Evolutionary conservation across 2,888 invertebrate species (phyloP), one percentile per base, ranked within the genome.

Genomic region (Melieria picta): DNA sequence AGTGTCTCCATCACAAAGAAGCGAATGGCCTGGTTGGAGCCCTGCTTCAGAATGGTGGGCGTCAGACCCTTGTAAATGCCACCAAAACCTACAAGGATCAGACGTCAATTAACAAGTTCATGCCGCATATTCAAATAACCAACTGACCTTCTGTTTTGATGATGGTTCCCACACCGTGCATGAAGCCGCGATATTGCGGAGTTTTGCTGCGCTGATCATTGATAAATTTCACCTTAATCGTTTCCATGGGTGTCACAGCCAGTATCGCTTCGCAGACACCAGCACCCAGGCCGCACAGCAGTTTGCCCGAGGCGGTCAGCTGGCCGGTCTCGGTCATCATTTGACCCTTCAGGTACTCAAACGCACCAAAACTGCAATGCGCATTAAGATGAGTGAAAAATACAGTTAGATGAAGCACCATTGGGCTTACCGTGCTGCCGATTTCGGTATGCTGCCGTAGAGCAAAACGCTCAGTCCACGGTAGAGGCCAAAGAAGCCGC

Each of bases 181-280:
- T 91, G 88, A 99, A 99, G 3, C 99, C 99, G 80, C 90, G 92
- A 83, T 92, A 99, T 86, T 93, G 90, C 4, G 99, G 99, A 82
- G 96, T 95, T 62, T 92, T 91, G 78, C 94, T 93, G 74, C 96
- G 90, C 89, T 97, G 97, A 87, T 99, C 99, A 85, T 99, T 97
- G 82, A 99, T 99, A 85, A 99, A 99, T 89, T 99, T 99, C 43
- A 99, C 98, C 89, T 99, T 99, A 67, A 99, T 91, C 0, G 99
- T 99, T 87, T 99, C 99, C 99, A 99, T 99, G 9, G 99, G 99
- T 0, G 99, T 99, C 3, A 99, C 99, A 2, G 96, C 99, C 77
- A 99, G 91, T 73, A 99, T 91, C 4, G 99, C 99, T 87, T 99
- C 99, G 67, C 92, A 92, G 3, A 98, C 92, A 42, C 99, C 98